These are phyloP conservation scores for Crax fasciolata DNA, from an alignment of 2,797 vertebrate genomes.

Conservation along the genomic window DNA sequence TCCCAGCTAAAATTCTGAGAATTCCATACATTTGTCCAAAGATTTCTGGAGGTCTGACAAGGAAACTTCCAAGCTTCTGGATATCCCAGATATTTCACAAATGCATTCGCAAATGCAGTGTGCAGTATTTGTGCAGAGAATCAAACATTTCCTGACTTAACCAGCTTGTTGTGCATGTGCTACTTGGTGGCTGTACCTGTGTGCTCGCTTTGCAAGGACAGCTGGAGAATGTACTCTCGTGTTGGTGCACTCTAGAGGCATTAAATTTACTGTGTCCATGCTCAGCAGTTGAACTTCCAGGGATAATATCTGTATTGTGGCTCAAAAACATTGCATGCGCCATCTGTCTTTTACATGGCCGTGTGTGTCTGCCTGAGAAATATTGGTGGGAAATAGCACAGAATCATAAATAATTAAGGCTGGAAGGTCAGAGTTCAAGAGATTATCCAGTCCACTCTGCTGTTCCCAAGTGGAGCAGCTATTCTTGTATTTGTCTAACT, in stretches of 20 bases:
- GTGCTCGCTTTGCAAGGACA: background rate
- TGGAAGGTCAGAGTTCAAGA: background rate
- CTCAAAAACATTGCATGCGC: background rate
- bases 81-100: background rate
- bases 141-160: background rate
- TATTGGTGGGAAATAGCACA: background rate
- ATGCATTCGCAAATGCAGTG: background rate
- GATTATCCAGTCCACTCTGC: background rate
- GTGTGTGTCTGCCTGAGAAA: background rate
- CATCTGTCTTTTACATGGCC: background rate
- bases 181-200: background rate
- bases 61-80: background rate
- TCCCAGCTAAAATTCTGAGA: background rate
- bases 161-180: background rate
- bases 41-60: background rate
- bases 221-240: background rate
- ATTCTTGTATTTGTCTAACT: background rate
- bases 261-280: background rate
- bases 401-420: background rate
- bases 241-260: background rate
- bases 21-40: background rate
- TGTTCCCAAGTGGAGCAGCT: background rate
- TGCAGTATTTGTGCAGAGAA: background rate
- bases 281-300: background rate
- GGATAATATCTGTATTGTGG: background rate